phyloP scores from a whole-genome alignment of 2,888 invertebrate genomes.

The Chaitophorus viminalis region DNA sequence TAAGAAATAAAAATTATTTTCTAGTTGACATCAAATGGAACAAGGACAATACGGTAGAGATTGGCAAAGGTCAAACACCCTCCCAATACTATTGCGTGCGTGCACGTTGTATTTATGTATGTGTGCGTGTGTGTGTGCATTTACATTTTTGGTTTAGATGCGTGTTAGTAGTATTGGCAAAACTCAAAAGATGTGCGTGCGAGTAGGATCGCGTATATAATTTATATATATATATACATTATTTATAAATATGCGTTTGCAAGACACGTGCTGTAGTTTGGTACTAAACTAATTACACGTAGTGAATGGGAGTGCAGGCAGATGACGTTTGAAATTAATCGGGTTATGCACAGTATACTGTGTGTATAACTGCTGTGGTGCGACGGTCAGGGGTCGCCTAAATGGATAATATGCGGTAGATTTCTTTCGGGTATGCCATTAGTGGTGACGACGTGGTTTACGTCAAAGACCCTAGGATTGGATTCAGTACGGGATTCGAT shows the following conservation, averaged over 20 bases:
- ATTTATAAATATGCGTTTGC: neutral
- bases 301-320: neutral
- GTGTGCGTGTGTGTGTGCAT: neutral
- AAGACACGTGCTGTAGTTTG: neutral
- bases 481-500: conserved; percentile 24
- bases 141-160: too few relatives aligned
- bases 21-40: too few relatives aligned
- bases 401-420: neutral
- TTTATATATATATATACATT: neutral
- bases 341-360: neutral
- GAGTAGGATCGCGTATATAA: neutral
- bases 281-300: conserved; percentile 28
- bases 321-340: conserved; percentile 43
- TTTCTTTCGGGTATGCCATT: conserved; percentile 36
- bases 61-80: neutral
- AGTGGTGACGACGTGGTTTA: neutral
- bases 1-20: too few relatives aligned
- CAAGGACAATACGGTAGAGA: too few relatives aligned
- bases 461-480: conserved; percentile 17
- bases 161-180: neutral
- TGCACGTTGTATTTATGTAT: too few relatives aligned
- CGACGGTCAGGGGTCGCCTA: neutral
- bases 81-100: neutral
- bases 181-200: neutral
- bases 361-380: neutral